These are phyloP conservation scores for Nymphalis urticae DNA, from an alignment of 2,888 invertebrate genomes.

Conservation along the genomic window DNA sequence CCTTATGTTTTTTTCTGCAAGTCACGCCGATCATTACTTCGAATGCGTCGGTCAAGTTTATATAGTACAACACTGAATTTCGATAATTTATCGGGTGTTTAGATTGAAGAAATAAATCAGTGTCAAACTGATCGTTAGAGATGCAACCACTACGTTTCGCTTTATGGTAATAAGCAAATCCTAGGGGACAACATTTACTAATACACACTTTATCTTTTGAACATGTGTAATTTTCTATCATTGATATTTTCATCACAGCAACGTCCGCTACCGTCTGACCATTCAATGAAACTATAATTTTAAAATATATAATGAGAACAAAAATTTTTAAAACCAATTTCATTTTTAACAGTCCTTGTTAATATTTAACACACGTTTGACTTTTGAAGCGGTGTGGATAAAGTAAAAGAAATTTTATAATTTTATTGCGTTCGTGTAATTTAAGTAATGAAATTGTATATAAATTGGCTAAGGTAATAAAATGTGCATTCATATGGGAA, in stretches of 20 bases:
- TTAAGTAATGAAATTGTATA: constrained; percentile 3
- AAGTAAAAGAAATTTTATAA: not conserved
- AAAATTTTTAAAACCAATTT: constrained; percentile 1
- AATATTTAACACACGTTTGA: not conserved
- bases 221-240: constrained; percentile 32
- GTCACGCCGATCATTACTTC: constrained; percentile 36
- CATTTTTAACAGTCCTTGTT: not conserved
- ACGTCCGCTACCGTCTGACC: not conserved
- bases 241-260: constrained; percentile 33
- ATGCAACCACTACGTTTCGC: constrained; percentile 6
- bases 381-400: not conserved
- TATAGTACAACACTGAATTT: constrained; percentile 12
- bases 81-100: constrained; percentile 5
- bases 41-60: constrained; percentile 33
- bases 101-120: not conserved
- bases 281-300: not conserved
- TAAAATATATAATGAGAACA: not conserved
- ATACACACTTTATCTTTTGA: constrained; percentile 44
- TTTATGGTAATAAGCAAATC: constrained; percentile 39
- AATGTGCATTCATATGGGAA: constrained; percentile 19
- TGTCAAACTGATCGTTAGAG: not conserved
- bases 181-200: constrained; percentile 55
- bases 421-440: constrained; percentile 4
- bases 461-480: not conserved
- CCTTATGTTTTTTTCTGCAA: constrained; percentile 38